Conservation (phyloP, 1,140 invertebrate genomes). For the Bathynomus jamesi region DNA sequence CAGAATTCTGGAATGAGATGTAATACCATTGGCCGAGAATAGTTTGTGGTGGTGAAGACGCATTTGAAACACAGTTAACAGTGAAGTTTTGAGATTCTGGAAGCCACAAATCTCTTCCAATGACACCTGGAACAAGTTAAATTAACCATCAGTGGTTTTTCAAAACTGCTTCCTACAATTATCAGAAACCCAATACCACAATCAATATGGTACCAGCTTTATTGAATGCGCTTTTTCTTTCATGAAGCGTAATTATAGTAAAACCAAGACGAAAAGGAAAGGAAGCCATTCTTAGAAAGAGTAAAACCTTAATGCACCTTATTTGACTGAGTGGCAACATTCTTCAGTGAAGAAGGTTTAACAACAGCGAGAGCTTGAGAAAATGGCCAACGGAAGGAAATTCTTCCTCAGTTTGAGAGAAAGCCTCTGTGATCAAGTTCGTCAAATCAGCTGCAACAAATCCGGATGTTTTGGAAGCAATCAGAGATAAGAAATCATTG, state of each 20-base stretch:
- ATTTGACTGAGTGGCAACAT: not conserved
- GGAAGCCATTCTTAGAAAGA: too few relatives aligned
- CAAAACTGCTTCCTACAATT: too few relatives aligned
- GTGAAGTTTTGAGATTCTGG: not conserved
- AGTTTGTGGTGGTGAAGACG: not conserved
- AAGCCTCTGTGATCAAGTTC: not conserved
- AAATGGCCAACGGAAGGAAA: not conserved
- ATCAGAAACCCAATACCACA: too few relatives aligned
- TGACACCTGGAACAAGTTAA: too few relatives aligned
- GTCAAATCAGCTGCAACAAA: not conserved
- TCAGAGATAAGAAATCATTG: too few relatives aligned
- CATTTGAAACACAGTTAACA: not conserved
- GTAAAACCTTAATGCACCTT: too few relatives aligned
- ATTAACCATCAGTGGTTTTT: too few relatives aligned
- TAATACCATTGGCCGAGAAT: not conserved
- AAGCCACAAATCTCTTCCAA: too few relatives aligned
- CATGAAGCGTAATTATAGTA: too few relatives aligned
- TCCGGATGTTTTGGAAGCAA: not conserved
- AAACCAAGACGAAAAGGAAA: too few relatives aligned
- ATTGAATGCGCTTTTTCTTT: too few relatives aligned
- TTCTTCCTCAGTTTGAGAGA: not conserved
- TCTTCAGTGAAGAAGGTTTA: not conserved
- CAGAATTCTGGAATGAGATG: constrained; percentile 21
- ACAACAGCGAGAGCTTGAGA: not conserved
- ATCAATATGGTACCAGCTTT: too few relatives aligned